Base-by-base conservation (phyloP, 2,797 vertebrate genomes). In the Enteromius paludinosus region DNA sequence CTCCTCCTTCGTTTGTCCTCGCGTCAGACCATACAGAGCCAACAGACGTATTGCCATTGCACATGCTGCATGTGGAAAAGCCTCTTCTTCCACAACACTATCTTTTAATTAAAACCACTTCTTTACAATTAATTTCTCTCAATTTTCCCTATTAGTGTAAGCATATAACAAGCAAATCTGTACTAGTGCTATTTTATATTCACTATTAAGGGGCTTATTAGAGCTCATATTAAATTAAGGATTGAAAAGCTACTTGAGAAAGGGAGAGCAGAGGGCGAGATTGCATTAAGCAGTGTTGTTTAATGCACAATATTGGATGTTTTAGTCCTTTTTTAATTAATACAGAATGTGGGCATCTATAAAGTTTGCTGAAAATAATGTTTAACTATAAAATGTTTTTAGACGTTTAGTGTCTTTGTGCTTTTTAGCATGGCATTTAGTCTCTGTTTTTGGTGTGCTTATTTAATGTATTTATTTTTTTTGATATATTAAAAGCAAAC, bases 91-190 rank as follows among this genome's bases (percentile, higher is more conserved):
- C 68, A 78, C 18, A 43, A 56, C 62, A 64, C 78, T 85, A 85
- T 85, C 85, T 84, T 87, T 88, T 88, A 87, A 87, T 88, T 84
- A 87, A 66, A 85, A 35, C 47, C 79, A 90, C 80, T 85, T 81
- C 90, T 92, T 90, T 87, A 89, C 89, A 91, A 92, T 93, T 94
- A 88, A 93, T 94, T 92, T 92, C 89, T 88, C 86, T 84, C 85
- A 87, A 89, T 93, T 90, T 87, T 87, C 90, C 87, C 88, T 87
- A 89, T 92, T 86, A 87, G 88, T 88, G 87, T 89, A 88, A 89
- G 89, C 87, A 90, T 92, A 91, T 92, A 91, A 92, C 89, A 89
- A 89, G 89, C 84, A 87, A 90, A 92, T 93, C 89, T 92, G 93
- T 90, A 89, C 59, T 87, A 90, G 92, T 90, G 87, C 86, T 93